Percentiles rank a stretch among this genome's conserved stretches.
These are phyloP conservation scores for Mythimna vitellina DNA, from an alignment of 2,888 invertebrate genomes.

Conservation along the genomic window DNA sequence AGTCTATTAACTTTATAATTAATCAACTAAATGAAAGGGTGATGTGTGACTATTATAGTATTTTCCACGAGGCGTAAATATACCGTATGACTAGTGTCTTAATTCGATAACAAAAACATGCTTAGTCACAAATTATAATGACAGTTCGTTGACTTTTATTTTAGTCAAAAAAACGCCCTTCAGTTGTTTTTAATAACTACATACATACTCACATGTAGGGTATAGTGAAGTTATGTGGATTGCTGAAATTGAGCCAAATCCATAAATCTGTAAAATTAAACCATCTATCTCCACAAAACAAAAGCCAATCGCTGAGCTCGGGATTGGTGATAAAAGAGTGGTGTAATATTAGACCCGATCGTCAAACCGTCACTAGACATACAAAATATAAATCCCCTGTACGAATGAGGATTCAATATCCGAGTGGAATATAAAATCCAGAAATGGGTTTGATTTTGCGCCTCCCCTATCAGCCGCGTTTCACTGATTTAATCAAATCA, in stretches of 20 bases:
- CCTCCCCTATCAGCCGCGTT: background rate
- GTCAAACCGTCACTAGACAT: slow-evolving; percentile 1
- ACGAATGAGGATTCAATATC: background rate
- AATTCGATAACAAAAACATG: slow-evolving; percentile 57
- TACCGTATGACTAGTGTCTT: slow-evolving; percentile 10
- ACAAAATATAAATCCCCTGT: slow-evolving; percentile 27
- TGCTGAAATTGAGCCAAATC: background rate
- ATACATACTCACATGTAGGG: background rate
- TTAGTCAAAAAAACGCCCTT: slow-evolving; percentile 18
- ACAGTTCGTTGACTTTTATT: slow-evolving; percentile 36
- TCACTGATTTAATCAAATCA: background rate
- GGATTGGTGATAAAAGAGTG: slow-evolving; percentile 12
- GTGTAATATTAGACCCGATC: slow-evolving; percentile 23
- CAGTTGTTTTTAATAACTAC: slow-evolving; percentile 13
- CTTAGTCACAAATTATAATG: slow-evolving; percentile 63
- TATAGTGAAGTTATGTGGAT: background rate
- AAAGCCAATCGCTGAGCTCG: slow-evolving; percentile 8
- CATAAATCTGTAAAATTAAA: slow-evolving; percentile 28
- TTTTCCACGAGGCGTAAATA: slow-evolving; percentile 21
- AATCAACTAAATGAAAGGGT: slow-evolving; percentile 40
- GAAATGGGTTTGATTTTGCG: background rate
- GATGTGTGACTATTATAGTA: slow-evolving; percentile 9
- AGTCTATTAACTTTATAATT: slow-evolving; percentile 21
- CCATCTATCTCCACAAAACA: slow-evolving; percentile 28
- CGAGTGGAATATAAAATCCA: background rate